Evolutionary conservation across 1,140 invertebrate genomes (phyloP), one percentile per base, ranked within the genome.

Genomic region (Drosophila yakuba): DNA sequence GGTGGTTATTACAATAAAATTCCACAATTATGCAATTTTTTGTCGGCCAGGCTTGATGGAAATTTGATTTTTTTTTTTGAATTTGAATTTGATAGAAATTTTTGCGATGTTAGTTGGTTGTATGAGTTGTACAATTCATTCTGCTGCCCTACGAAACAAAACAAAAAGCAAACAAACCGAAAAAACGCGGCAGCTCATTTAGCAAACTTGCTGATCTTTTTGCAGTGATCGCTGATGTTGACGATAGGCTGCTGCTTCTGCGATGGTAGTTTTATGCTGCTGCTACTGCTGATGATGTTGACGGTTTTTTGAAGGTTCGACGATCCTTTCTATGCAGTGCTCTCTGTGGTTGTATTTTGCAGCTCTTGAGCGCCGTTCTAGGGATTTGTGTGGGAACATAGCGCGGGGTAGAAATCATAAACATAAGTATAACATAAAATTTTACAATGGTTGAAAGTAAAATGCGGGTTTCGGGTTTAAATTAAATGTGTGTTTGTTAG

Each of bases 341-440:
- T 92, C 80, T 92, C 91, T 59, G 91, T 92, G 78, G 91, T 92
- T 55, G 91, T 92, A 86, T 92, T 92, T 72, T 92, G 91, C 66
- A 92, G 80, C 69, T 91, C 91, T 63, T 92, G 91, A 61, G 83
- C 90, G 86, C 78, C 91, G 48, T 91, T 91, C 91, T 92, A 57
- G 39, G 41, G 14, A 39, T 38, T 63, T 47, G 23, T 25, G 25
- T 61, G 43, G 50, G 45, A 35, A 32, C 32, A 23, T 39, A 35
- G 35, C 11, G 32, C 38, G 64, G 51, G 44, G 58, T 75, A 59
- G 51, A 56, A 58, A 73, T 76, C 64, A 74, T 72, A 76, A 61
- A 12, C n/a, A 36, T 66, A 59, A 80, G 48, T 77, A 39, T 35
- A 63, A 43, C 36, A 44, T 54, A 35, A 58, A 66, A 63, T 36